Evolutionary conservation across 2,888 invertebrate species (phyloP), one percentile per base, ranked within the genome.

Genomic region (Spilarctia lutea): DNA sequence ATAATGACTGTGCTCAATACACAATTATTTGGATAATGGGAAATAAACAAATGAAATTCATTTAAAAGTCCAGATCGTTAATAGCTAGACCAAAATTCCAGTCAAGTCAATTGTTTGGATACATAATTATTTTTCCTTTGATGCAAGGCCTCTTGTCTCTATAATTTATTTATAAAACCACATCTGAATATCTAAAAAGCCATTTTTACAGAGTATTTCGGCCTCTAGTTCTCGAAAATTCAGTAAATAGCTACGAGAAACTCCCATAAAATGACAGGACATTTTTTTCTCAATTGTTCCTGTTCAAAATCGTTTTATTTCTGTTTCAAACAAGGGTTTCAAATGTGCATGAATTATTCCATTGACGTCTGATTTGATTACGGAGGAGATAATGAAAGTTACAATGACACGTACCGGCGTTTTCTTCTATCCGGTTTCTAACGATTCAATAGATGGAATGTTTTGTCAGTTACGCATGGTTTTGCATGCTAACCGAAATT

Each of bases 161-260:
- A 20, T 24, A 52, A 52, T 18, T 18, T 20, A 24, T 2, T 20
- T 24, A 52, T 52, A 52, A 52, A 52, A 24, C 24, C 20, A 20
- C 52, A 52, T 8, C 33, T 4, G n/a, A 65, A 42, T 42, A 71
- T 74, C 60, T 63, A 27, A 71, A 74, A 81, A 81, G 45, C 75
- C 77, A 81, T 82, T 83, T 78, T 75, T 75, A 63, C 71, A 81
- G 81, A 82, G 81, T 75, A 78, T 70, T 69, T 20, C 33, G 65
- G 76, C 79, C 81, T 81, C 77, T 83, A 84, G 79, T 30, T 52
- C 66, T 39, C 27, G 30, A 66, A 75, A 75, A 70, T 74, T 72
- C 56, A 75, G 76, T 84, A 79, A 76, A 83, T 78, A 79, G 75
- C n/a, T n/a, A n/a, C n/a, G n/a, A 60, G 42, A 56, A 77, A 67